Evolutionary conservation across 2,888 invertebrate species (phyloP), one percentile per base, ranked within the genome.

Genomic region (Hypercompe scribonia): DNA sequence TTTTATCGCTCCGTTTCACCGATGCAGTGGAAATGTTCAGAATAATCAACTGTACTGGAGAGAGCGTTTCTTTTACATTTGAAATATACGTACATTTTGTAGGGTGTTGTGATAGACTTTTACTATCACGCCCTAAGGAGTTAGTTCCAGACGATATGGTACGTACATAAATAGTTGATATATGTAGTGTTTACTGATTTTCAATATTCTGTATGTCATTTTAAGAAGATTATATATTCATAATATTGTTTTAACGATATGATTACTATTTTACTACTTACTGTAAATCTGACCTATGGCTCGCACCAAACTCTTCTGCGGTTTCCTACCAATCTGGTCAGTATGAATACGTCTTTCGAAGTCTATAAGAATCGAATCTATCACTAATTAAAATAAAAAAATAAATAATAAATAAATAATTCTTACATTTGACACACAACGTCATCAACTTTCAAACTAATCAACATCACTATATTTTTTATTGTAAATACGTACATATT

Each of bases 1-100:
- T 86, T 90, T 88, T 88, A 89, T 85, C 81, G 82, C 78, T 77
- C 79, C 78, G 81, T 76, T 79, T 77, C 81, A 77, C 75, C 70
- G 76, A 78, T 84, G 88, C 87, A 89, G 84, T 84, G 82, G 82
- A 78, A 82, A 81, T 82, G 72, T 76, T 71, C 34, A 67, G 76
- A 68, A 75, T 83, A 77, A 85, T 83, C 72, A 81, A 80, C 73
- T 78, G 72, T 34, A 75, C 69, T 70, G 66, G 64, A 71, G 68
- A 69, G 74, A 74, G 70, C 65, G 71, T 72, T 78, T 78, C 69
- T 75, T 78, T 71, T 66, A 63, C 80, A 76, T 66, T 71, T 74
- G 71, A 73, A 74, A 66, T 75, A 72, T 75, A 66, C 69, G 66
- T 65, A 64, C 64, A 70, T 72, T 65, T 69, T 46, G 58, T 50